phyloP scores from a whole-genome alignment of 2,797 vertebrate genomes.

The Pangasius mekongensis region DNA sequence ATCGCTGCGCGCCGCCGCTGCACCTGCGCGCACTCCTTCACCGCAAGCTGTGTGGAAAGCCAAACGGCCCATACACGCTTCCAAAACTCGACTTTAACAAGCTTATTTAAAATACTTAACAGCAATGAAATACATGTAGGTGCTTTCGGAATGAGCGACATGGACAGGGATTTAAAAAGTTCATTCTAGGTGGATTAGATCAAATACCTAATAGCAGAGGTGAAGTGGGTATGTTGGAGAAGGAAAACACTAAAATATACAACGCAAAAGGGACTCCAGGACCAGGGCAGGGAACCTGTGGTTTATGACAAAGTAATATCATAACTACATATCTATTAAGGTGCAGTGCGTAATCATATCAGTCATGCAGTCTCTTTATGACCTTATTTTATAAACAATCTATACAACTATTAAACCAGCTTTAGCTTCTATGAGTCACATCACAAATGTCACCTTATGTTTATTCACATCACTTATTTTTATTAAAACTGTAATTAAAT shows the following conservation, averaged over 20 bases:
- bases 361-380: background rate
- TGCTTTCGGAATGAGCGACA: background rate
- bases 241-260: background rate
- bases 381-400: background rate
- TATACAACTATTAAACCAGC: background rate
- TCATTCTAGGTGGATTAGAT: background rate
- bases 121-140: too few relatives aligned
- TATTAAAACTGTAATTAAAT: background rate
- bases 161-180: background rate
- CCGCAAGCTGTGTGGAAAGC: conserved; percentile 2
- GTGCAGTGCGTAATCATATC: background rate
- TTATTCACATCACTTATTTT: background rate
- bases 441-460: background rate
- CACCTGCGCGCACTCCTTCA: background rate
- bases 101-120: background rate
- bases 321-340: background rate
- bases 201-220: background rate
- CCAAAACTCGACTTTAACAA: background rate
- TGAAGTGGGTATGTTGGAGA: background rate
- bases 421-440: background rate
- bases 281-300: background rate
- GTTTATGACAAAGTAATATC: background rate
- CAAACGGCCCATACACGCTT: background rate
- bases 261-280: background rate
- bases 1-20: background rate